A percentile compares a stretch with the other conserved stretches of the same genome.
Conservation (phyloP, 2,888 invertebrate species). For the Abrostola tripartita region DNA sequence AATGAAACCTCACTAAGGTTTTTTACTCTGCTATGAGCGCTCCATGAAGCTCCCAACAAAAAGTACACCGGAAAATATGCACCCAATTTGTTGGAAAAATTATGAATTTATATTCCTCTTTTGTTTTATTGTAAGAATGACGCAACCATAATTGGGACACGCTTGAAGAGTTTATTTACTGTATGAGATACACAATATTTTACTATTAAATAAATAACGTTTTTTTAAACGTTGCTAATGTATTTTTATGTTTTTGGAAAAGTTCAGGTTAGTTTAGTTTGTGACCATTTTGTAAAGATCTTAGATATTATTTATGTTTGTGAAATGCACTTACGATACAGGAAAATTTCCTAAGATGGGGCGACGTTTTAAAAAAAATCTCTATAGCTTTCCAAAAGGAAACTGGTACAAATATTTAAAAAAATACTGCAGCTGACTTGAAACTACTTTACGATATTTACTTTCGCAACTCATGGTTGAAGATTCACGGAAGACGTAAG, state of each 20-base stretch:
- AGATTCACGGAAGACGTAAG: not conserved
- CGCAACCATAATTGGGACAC: conserved; percentile 24
- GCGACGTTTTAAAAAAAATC: too few species aligned
- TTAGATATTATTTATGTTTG: too few species aligned
- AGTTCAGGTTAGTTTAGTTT: not conserved
- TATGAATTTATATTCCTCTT: conserved; percentile 26
- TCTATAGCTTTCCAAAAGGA: too few species aligned
- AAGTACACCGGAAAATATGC: conserved; percentile 16
- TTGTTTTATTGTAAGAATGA: conserved; percentile 25
- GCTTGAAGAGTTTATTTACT: conserved; percentile 35
- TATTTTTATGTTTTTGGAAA: not conserved
- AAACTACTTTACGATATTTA: too few species aligned
- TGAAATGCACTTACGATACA: too few species aligned
- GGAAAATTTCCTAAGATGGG: too few species aligned
- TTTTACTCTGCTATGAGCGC: conserved; percentile 6
- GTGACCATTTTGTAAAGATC: too few species aligned
- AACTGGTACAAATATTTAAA: too few species aligned
- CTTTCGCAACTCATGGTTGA: too few species aligned
- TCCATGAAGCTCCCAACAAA: conserved; percentile 6
- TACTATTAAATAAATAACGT: too few species aligned
- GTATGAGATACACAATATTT: not conserved
- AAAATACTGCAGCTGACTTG: too few species aligned
- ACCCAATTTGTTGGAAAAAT: conserved; percentile 39
- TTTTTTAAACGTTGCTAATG: too few species aligned
- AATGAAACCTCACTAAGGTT: not conserved